These are phyloP conservation scores for Podarcis siculus DNA, from an alignment of 2,797 vertebrate species.

Conservation along the genomic window DNA sequence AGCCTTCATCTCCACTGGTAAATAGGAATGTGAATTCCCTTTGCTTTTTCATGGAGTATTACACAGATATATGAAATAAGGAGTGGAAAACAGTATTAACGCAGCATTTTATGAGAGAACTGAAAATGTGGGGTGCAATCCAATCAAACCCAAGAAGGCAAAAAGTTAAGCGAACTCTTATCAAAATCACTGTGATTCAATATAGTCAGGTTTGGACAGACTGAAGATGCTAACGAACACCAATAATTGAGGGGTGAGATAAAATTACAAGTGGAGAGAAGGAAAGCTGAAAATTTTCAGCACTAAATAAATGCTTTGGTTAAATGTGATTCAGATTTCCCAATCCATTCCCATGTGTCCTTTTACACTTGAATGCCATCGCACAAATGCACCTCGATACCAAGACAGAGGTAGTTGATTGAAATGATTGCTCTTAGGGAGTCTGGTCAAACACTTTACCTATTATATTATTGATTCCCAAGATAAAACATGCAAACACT, in stretches of 20 bases:
- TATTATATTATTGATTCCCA: slow-evolving; percentile 50
- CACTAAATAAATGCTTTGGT: not conserved
- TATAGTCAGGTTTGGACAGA: not conserved
- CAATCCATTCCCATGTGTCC: not conserved
- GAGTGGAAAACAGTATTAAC: not conserved
- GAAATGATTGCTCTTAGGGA: slow-evolving; percentile 55
- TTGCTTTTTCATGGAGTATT: not conserved
- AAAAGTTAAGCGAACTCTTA: not conserved
- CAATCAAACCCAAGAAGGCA: not conserved
- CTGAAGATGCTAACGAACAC: not conserved
- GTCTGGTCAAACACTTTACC: slow-evolving; percentile 47
- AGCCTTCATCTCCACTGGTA: not conserved
- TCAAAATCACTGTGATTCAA: not conserved
- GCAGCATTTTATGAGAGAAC: not conserved
- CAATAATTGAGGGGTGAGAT: not conserved
- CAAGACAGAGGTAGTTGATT: slow-evolving; percentile 42
- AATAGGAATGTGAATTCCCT: not conserved
- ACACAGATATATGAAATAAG: not conserved
- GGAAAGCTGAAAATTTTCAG: not conserved
- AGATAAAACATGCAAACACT: slow-evolving; percentile 70
- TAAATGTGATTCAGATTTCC: not conserved
- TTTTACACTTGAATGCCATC: slow-evolving; percentile 12
- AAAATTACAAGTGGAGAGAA: not conserved
- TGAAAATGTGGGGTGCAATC: not conserved
- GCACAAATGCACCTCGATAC: not conserved